Evolutionary conservation across 2,888 invertebrate species (phyloP), one percentile per base, ranked within the genome.

Genomic region (Thera britannica): DNA sequence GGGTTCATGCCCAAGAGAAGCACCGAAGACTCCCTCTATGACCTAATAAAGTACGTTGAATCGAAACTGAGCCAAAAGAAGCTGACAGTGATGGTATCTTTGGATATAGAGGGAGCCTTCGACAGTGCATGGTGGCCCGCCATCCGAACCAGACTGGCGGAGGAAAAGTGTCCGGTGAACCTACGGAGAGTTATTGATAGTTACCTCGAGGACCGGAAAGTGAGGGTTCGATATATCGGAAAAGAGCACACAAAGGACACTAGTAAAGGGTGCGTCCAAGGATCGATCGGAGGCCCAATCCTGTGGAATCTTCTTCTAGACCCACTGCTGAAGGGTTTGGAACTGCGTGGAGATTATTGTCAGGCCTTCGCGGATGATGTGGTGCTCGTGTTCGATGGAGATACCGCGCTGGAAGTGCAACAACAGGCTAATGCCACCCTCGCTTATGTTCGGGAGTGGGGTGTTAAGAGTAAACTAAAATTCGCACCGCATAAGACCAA

Each of bases 11-110:
- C 62, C 2, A 9, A 54, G 12, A 54, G 12, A 7, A 62, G 66
- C 58, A 66, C 66, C 11, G n/a, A n/a, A n/a, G n/a, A n/a, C n/a
- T n/a, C 61, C 58, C 64, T 64, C 58, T 58, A 54, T 58, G 52
- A 49, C 9, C 36, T 48, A 2, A 41, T 63, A 48, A 38, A 2
- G 1, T 58, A 51, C 5, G 51, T 63, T 5, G 36, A 12, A 2
- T 12, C 6, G 5, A n/a, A n/a, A n/a, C n/a, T n/a, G n/a, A n/a
- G n/a, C n/a, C n/a, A n/a, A n/a, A 62, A 62, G 5, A 58, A 49
- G 5, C 51, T 60, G 2, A 52, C 4, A 38, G 52, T 41, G 1
- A 12, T 60, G 2, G 8, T 60, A 51, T 60, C 60, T 2, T 9
- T 52, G 38, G 49, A 46, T n/a, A n/a, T n/a, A n/a, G n/a, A n/a